Evolutionary conservation across 2,797 vertebrate species (phyloP), one percentile per base, ranked within the genome.

Genomic region (Diglossa cyanea): DNA sequence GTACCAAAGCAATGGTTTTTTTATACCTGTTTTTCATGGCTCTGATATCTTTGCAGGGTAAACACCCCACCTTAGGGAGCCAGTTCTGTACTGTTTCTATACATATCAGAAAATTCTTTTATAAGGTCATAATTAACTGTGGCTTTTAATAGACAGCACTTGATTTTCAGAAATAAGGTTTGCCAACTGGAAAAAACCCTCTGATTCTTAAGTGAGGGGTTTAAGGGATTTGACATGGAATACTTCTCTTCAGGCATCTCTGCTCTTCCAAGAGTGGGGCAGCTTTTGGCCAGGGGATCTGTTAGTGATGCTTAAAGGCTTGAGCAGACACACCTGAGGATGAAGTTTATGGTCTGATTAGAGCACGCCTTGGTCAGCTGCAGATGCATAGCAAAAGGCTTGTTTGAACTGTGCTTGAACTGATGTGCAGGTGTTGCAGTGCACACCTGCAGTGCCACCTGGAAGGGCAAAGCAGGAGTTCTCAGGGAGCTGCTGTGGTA

Each of bases 111-210:
- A 31, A 60, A 28, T 60, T 75, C 26, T 50, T 67, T 42, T 63
- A 55, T 42, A 54, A 57, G 30, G 4, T 45, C 15, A 7, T 30
- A 30, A 17, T 10, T 51, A 61, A 55, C 19, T 50, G 8, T 21
- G 31, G n/a, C 2, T 60, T 48, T 26, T 5, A 10, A 13, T 24
- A 17, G 51, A 31, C 30, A 31, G 6, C n/a, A 13, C 57, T 71
- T 74, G 25, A 53, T 16, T 81, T 80, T n/a, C 25, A 78, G 57
- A 78, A 67, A 44, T 47, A 37, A 65, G 8, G 2, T 54, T 73
- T 77, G 12, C 17, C 16, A 39, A 2, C 4, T 60, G 35, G 31
- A 17, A 40, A 40, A 30, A 3, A 0, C 2, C 6, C 8, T 47
- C 23, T 26, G 35, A 80, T 73, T 39, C 40, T 33, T 20, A 42